Evolutionary conservation across 2,113 vertebrate species (phyloP).

Genomic region (Lipotes vexillifer): DNA sequence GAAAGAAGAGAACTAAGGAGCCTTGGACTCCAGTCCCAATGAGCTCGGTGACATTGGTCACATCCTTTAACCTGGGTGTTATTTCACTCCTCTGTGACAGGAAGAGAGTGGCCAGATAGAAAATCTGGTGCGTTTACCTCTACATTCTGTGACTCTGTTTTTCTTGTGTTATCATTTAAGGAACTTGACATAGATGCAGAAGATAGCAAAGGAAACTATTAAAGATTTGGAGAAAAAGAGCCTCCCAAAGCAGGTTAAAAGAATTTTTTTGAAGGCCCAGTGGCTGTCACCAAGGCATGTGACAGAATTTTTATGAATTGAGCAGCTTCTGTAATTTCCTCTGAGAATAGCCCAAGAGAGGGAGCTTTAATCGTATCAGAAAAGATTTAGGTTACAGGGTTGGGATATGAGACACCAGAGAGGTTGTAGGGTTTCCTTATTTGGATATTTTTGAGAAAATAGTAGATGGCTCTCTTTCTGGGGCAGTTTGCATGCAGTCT

Average conservation of each 20-base stretch:
- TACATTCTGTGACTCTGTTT: not conserved
- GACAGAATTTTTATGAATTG: conserved; percentile 24
- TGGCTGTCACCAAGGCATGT: not conserved
- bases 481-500: conserved; percentile 5
- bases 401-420: conserved; percentile 15
- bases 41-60: not conserved
- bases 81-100: not conserved
- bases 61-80: not conserved
- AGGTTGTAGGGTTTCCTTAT: conserved; percentile 51
- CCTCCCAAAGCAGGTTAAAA: not conserved
- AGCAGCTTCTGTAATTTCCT: conserved; percentile 2
- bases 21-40: not conserved
- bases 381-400: conserved; percentile 56
- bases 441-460: conserved; percentile 63
- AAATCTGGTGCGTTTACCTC: not conserved
- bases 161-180: not conserved
- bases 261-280: not conserved
- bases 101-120: not conserved
- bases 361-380: conserved; percentile 18
- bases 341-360: conserved; percentile 17
- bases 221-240: not conserved
- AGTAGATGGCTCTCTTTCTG: conserved; percentile 53
- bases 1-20: not conserved
- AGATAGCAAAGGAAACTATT: not conserved
- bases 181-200: not conserved